A percentile compares a stretch with the other conserved stretches of the same genome.
phyloP scores from a whole-genome alignment of 1,140 invertebrate genomes.

The Cyclina sinensis region DNA sequence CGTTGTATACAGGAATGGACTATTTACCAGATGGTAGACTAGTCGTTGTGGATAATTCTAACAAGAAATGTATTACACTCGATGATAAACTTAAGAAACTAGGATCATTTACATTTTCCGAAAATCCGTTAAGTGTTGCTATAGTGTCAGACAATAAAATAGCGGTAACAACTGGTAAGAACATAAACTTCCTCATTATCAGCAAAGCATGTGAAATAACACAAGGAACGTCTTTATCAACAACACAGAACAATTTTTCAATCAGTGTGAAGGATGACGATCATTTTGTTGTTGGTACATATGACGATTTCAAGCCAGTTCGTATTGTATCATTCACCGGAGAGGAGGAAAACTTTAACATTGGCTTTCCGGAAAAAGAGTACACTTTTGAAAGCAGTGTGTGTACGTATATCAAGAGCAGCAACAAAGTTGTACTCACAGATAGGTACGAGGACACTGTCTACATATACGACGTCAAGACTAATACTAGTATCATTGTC shows the following conservation, averaged over 20 bases:
- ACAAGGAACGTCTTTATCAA: too few species aligned
- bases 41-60: neutral
- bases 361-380: slow-evolving; percentile 1
- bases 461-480: slow-evolving; percentile 16
- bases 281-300: neutral
- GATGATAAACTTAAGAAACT: neutral
- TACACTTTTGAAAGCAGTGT: neutral
- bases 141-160: neutral
- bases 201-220: neutral
- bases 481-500: neutral
- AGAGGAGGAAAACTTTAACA: neutral
- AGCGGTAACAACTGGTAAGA: neutral
- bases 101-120: neutral
- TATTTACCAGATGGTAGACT: neutral
- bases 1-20: neutral
- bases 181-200: neutral
- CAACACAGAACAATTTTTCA: neutral
- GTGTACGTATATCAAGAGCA: neutral
- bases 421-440: neutral
- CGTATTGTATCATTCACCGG: neutral
- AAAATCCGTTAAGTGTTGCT: neutral
- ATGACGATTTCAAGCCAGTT: neutral
- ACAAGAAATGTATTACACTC: neutral
- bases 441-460: slow-evolving; percentile 18
- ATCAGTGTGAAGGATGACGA: neutral